Evolutionary conservation across 2,888 invertebrate genomes (phyloP).

Genomic region (Tridacna crocea): DNA sequence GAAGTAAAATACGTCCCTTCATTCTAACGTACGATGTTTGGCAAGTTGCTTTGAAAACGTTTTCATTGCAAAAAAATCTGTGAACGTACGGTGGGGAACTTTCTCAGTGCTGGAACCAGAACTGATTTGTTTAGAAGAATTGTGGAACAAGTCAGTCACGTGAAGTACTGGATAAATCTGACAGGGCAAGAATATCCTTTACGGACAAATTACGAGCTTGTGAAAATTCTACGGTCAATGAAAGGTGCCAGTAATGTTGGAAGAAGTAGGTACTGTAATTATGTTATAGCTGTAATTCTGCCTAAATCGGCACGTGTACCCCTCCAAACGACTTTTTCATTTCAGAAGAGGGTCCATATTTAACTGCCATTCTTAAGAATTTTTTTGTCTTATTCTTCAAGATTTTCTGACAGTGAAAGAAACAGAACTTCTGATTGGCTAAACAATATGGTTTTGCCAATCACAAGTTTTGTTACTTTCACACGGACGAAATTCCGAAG

Average conservation of each 20-base stretch:
- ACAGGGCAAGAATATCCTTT: conserved; percentile 81
- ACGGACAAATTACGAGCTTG: conserved; percentile 79
- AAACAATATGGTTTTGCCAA: no score
- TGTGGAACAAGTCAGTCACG: conserved; percentile 38
- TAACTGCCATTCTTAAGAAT: no score
- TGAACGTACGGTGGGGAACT: conserved; percentile 74
- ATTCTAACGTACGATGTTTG: conserved; percentile 47
- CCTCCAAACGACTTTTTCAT: no score
- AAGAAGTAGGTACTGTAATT: conserved; percentile 43
- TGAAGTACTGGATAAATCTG: conserved; percentile 82
- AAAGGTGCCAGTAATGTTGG: conserved; percentile 78
- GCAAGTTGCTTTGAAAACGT: conserved; percentile 73
- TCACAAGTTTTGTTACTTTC: no score
- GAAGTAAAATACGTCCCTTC: conserved; percentile 49
- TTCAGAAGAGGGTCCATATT: no score
- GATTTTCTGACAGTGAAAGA: no score
- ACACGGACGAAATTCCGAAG: no score
- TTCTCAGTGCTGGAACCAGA: conserved; percentile 75
- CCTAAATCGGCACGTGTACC: no score
- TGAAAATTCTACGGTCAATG: conserved; percentile 73
- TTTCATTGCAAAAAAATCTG: conserved; percentile 58
- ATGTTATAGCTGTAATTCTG: neutral
- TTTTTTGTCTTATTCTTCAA: no score
- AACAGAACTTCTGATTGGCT: no score
- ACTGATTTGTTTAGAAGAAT: conserved; percentile 71